phyloP scores from a whole-genome alignment of 2,888 invertebrate genomes.

The Caenorhabditis parvicauda region DNA sequence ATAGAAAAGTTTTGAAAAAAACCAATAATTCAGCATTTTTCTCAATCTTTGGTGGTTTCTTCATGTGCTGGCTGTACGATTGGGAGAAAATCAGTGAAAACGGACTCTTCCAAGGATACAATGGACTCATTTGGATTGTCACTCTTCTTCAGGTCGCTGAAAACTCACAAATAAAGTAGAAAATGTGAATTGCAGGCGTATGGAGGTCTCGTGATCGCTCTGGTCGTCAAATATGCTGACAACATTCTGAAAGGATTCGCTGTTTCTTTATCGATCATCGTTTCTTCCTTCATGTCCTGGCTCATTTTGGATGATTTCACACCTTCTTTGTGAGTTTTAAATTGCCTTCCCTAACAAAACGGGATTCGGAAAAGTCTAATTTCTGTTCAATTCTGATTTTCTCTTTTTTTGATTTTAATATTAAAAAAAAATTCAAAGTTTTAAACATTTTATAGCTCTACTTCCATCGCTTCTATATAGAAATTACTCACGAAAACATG shows the following conservation, averaged over 20 bases:
- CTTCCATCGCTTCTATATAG: too few species aligned
- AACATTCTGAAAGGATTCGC: conserved; percentile 69
- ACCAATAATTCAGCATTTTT: conserved; percentile 63
- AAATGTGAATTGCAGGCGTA: conserved; percentile 63
- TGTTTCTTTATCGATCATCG: conserved; percentile 67
- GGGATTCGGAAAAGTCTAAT: not conserved
- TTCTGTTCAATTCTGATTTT: not conserved
- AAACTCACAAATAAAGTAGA: not conserved
- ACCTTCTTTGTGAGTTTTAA: conserved; percentile 62
- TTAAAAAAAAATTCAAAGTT: not conserved
- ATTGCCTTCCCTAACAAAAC: too few species aligned
- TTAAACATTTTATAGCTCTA: too few species aligned
- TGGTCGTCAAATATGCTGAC: conserved; percentile 69
- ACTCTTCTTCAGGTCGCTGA: conserved; percentile 64
- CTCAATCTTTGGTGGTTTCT: conserved; percentile 64
- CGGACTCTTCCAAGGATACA: conserved; percentile 68
- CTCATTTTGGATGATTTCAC: conserved; percentile 65
- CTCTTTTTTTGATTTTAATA: not conserved
- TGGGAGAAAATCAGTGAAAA: conserved; percentile 61
- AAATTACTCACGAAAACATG: too few species aligned
- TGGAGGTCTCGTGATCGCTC: conserved; percentile 67
- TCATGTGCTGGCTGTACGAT: conserved; percentile 65
- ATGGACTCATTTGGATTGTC: conserved; percentile 65
- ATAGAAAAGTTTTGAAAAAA: not conserved
- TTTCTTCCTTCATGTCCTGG: conserved; percentile 67